Evolutionary conservation across 1,140 invertebrate species (phyloP), one percentile per base, ranked within the genome.

Genomic region (Hycleus phaleratus): DNA sequence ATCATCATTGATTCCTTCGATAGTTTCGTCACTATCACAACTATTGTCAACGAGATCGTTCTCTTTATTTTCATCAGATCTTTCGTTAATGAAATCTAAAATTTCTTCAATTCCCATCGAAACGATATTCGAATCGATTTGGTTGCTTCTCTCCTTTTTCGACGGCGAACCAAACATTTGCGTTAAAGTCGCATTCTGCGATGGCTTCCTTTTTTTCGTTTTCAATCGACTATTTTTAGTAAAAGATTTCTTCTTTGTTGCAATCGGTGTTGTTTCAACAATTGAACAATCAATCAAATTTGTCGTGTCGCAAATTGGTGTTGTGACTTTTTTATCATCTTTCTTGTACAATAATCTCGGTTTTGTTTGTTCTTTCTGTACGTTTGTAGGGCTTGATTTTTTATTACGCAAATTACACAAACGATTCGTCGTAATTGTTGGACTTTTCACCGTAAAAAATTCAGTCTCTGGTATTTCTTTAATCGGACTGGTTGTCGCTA

Each of bases 51-150:
- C 2, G 43, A 9, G 18, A 4, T 11, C 9, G 9, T 45, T 32
- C 32, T 32, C 32, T 32, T 32, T 32, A 47, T 39, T 56, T 9
- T 49, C 48, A 40, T 42, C 48, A 4, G 11, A 10, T 32, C 46
- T 47, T 42, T 58, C 25, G 54, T 62, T 62, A 18, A 62, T 59
- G 26, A 49, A 59, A 46, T 53, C 39, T n/a, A 62, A 26, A 25
- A 62, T 47, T 11, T 49, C 43, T 11, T 45, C 55, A 24, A 62
- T 54, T 0, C 39, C 49, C 51, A 62, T 58, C 46, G 42, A 38
- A 5, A 46, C 11, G 24, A n/a, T 2, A 55, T 45, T 50, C 12
- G 50, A 47, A 48, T 49, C 45, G 38, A 49, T 47, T 47, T 47
- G 12, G 18, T 45, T 47, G 10, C 3, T 8, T 10, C 3, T 26